Evolutionary conservation across 1,140 invertebrate genomes (phyloP), one percentile per base, ranked within the genome.

Genomic region (Drosophila varians): DNA sequence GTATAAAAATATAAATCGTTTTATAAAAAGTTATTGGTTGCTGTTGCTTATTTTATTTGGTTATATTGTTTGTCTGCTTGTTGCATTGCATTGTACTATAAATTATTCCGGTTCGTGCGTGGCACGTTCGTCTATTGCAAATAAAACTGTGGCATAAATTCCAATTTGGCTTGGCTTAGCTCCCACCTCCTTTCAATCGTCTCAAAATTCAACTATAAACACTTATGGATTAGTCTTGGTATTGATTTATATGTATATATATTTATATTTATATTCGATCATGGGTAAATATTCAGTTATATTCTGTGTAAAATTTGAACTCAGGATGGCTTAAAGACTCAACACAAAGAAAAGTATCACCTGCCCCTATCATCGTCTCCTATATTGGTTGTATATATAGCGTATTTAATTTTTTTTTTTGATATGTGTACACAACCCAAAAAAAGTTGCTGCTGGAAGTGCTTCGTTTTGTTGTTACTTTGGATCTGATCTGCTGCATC

Each of bases 1-100:
- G 74, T 90, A 91, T 91, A 91, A 91, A 91, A 91, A 91, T 90
- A 90, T 90, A 86, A 90, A 84, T 90, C 78, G 77, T 76, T 90
- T 86, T 90, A 80, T 90, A 86, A 89, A 84, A 88, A 82, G 79
- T 90, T 87, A 80, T 84, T 74, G 55, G 73, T 80, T 66, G 66
- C 72, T 83, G 77, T 68, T 64, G 75, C 52, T 77, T 76, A 60
- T 60, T 71, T n/a, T 58, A 57, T 89, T 64, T 70, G 62, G 82
- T 76, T 68, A 14, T 56, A n/a, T 66, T 77, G 34, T 62, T 72
- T 87, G 48, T 66, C 55, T 87, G 73, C 74, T 80, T 56, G 64
- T 62, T 55, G 68, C 62, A 56, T 87, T 90, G 90, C 89, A 91
- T 91, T 91, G 90, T 91, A 91, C 90, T 91, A 91, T 91, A 91